A percentile compares a stretch with the other conserved stretches of the same genome.
These are phyloP conservation scores for Corythornis cristatus DNA, from an alignment of 2,113 vertebrate genomes.

Conservation along the genomic window DNA sequence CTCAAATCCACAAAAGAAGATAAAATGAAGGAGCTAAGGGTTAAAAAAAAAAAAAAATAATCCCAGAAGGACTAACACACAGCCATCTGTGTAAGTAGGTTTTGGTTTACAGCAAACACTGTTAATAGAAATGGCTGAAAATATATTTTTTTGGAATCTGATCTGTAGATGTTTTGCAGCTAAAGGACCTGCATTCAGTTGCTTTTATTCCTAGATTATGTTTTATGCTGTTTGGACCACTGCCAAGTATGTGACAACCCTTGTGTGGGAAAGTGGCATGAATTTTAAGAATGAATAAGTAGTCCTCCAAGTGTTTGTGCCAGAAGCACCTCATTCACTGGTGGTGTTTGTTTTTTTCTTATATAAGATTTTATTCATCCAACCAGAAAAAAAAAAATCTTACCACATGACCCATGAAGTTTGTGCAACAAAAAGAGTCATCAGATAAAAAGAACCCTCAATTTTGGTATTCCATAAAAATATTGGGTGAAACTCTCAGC, in stretches of 20 bases:
- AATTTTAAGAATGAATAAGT: slow-evolving; percentile 67
- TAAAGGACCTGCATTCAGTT: slow-evolving; percentile 26
- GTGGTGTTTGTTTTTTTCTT: slow-evolving; percentile 32
- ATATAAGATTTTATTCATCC: slow-evolving; percentile 6
- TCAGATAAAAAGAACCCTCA: neutral
- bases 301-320: slow-evolving; percentile 41
- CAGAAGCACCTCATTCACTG: slow-evolving; percentile 56
- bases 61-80: neutral
- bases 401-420: neutral
- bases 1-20: slow-evolving; percentile 41
- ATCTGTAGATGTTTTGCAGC: slow-evolving; percentile 22
- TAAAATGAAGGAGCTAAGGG: slow-evolving; percentile 34
- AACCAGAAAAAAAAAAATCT: neutral
- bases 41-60: neutral
- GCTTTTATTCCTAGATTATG: slow-evolving; percentile 42
- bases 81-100: slow-evolving; percentile 40
- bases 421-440: neutral
- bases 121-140: slow-evolving; percentile 26
- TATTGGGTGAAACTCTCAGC: neutral
- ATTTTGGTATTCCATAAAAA: neutral
- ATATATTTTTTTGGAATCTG: neutral
- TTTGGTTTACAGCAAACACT: slow-evolving; percentile 38
- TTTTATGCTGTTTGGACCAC: slow-evolving; percentile 40
- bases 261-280: slow-evolving; percentile 61
- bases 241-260: slow-evolving; percentile 51